Evolutionary conservation across 1,140 invertebrate genomes (phyloP), one percentile per base, ranked within the genome.

Genomic region (Penaeus japonicus): DNA sequence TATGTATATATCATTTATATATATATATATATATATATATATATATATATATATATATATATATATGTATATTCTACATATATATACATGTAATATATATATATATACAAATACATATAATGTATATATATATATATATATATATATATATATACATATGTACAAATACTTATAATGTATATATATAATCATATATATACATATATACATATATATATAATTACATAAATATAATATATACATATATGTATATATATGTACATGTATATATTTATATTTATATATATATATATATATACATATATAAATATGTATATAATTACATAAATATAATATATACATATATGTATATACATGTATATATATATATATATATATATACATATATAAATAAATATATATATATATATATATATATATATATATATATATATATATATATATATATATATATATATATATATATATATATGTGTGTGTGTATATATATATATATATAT

Each of bases 401-500:
- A 39, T 39, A 39, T 7, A 39, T 39, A 39, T 39, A 39, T 39
- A 39, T 39, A 39, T 7, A 39, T 39, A 39, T 39, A 39, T 39
- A 39, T 39, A 39, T 39, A 39, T 39, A 39, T 39, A 39, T 39
- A 39, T 39, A 39, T 39, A 39, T 39, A 39, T 39, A 39, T 39
- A 39, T 39, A 39, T 39, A 39, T 39, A 39, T 22, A 70, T 70
- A 70, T 22, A 70, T 70, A 70, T 70, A 70, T 22, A 70, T 18
- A 70, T 22, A 70, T 70, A 70, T 2, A 24, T 70, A 22, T 70
- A 70, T 24, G 24, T 22, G 24, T 70, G 24, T 70, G 24, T 22
- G 32, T 24, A 70, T 70, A 70, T 70, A 70, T 70, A 70, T 70
- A 70, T 70, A 70, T 70, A 24, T 70, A 70, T 70, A 70, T 70